Conservation (phyloP, 1,140 invertebrate species). For the Philopotamus ludificatus region DNA sequence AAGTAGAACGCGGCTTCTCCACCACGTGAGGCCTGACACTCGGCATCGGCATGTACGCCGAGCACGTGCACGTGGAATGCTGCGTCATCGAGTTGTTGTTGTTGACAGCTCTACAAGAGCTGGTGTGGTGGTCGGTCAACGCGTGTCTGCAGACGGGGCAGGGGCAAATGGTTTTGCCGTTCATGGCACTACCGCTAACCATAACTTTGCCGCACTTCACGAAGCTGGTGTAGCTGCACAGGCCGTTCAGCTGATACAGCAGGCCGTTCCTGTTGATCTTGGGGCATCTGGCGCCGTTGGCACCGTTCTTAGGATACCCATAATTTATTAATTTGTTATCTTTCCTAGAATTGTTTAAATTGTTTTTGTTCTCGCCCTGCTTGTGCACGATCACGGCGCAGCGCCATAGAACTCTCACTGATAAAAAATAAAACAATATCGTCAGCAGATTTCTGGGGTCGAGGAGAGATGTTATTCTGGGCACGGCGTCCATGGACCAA, state of each 20-base stretch:
- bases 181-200: slow-evolving; percentile 33
- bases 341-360: slow-evolving; percentile 21
- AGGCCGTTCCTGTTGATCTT: slow-evolving; percentile 39
- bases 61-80: slow-evolving; percentile 51
- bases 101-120: slow-evolving; percentile 56
- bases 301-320: slow-evolving; percentile 30
- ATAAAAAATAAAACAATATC: slow-evolving; percentile 66
- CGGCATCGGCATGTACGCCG: slow-evolving; percentile 39
- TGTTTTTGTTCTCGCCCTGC: slow-evolving; percentile 32
- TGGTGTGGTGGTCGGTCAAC: slow-evolving; percentile 57
- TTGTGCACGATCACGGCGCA: slow-evolving; percentile 26
- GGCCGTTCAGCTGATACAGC: slow-evolving; percentile 38
- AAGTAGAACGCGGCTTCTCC: slow-evolving; percentile 44
- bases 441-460: slow-evolving; percentile 76
- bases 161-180: slow-evolving; percentile 47
- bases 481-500: slow-evolving; percentile 94
- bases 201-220: slow-evolving; percentile 37
- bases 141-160: slow-evolving; percentile 57
- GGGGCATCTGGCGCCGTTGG: slow-evolving; percentile 31
- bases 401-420: slow-evolving; percentile 55
- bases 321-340: slow-evolving; percentile 35
- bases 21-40: slow-evolving; percentile 44
- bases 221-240: slow-evolving; percentile 37
- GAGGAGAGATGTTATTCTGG: slow-evolving; percentile 68
- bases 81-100: slow-evolving; percentile 59